Evolutionary conservation across 92 coral and sea anemone species (phyloP).

Genomic region (Blastomussa wellsi): DNA sequence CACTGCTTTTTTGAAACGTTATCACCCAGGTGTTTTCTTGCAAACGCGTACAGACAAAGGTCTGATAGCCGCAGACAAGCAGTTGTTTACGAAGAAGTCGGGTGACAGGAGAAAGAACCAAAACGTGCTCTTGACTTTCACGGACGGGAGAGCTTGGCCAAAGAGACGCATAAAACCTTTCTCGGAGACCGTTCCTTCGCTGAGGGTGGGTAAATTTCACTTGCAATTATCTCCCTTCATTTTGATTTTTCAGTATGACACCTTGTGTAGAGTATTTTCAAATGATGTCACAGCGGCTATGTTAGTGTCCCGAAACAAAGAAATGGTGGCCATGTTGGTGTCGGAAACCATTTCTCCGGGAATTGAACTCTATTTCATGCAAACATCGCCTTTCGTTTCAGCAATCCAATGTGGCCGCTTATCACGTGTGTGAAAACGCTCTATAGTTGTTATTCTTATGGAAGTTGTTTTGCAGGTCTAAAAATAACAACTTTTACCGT

Average conservation of each 20-base stretch:
- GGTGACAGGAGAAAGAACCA: conserved; percentile 21
- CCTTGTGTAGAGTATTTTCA: too few species aligned
- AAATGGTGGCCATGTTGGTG: too few species aligned
- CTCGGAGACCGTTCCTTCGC: conserved; percentile 10
- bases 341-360: too few species aligned
- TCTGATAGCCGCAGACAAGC: not conserved
- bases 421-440: too few species aligned
- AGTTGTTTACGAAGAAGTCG: not conserved
- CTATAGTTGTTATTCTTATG: too few species aligned
- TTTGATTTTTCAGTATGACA: not conserved
- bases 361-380: too few species aligned
- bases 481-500: too few species aligned
- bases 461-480: too few species aligned
- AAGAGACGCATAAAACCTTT: not conserved
- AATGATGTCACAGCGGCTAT: not conserved
- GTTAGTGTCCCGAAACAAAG: too few species aligned
- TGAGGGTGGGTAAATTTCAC: not conserved
- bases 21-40: not conserved
- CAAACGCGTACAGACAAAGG: conserved; percentile 37
- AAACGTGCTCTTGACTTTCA: conserved; percentile 35
- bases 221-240: not conserved
- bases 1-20: not conserved
- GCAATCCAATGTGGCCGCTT: too few species aligned
- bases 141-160: conserved; percentile 37
- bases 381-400: too few species aligned